Conservation (phyloP, 2,797 vertebrate species). For the Glossophaga mutica region DNA sequence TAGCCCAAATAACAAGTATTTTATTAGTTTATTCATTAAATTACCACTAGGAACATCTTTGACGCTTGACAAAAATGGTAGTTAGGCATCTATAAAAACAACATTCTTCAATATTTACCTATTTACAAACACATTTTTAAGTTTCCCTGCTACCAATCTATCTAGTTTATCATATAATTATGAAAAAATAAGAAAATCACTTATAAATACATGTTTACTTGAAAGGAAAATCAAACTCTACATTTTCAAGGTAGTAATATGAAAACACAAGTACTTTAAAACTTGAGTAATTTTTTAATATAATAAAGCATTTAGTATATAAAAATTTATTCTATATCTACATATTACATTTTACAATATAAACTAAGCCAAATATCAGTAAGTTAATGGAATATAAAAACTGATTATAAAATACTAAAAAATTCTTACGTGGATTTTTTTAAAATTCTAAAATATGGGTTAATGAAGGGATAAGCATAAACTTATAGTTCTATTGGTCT, state of each 20-base stretch:
- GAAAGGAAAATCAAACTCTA: constrained; percentile 1
- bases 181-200: background rate
- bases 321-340: background rate
- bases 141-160: background rate
- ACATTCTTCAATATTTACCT: background rate
- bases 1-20: background rate
- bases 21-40: background rate
- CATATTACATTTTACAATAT: constrained; percentile 20
- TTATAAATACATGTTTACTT: background rate
- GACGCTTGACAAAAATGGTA: background rate
- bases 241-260: background rate
- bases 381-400: constrained; percentile 16
- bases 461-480: background rate
- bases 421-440: background rate
- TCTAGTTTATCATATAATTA: background rate
- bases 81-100: background rate
- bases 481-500: background rate
- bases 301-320: background rate
- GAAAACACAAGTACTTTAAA: background rate
- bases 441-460: background rate
- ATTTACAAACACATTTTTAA: background rate
- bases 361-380: background rate
- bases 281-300: background rate
- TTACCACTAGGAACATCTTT: background rate
- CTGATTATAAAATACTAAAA: background rate